phyloP scores from a whole-genome alignment of 2,888 invertebrate species.

The Ichneumoninae sp. region DNA sequence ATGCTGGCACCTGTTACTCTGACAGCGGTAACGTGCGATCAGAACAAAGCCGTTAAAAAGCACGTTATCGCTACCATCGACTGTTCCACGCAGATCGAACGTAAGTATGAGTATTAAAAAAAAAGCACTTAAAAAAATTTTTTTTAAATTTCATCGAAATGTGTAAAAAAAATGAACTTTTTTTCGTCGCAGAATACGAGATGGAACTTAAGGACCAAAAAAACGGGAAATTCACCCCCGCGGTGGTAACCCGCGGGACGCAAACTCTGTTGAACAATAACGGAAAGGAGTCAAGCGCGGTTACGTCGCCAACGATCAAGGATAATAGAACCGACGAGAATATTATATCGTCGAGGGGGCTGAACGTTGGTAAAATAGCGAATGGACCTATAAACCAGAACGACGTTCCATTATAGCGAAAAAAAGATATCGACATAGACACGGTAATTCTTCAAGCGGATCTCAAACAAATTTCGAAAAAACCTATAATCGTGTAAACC shows the following conservation, averaged over 20 bases:
- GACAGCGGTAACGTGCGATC: constrained; percentile 89
- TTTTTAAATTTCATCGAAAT: not conserved
- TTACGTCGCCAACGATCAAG: constrained; percentile 67
- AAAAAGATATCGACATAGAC: constrained; percentile 60
- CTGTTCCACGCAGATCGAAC: constrained; percentile 82
- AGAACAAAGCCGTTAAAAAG: constrained; percentile 88
- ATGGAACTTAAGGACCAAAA: constrained; percentile 77
- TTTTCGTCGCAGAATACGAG: constrained; percentile 75
- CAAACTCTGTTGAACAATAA: constrained; percentile 78
- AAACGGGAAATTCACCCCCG: constrained; percentile 74
- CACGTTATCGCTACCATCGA: constrained; percentile 84
- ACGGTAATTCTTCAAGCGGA: constrained; percentile 69
- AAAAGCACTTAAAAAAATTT: too few relatives aligned
- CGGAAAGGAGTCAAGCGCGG: constrained; percentile 71
- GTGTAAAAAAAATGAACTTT: not conserved
- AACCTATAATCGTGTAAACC: constrained; percentile 72
- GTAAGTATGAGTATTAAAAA: constrained; percentile 71
- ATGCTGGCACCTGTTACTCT: constrained; percentile 90
- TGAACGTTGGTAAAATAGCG: constrained; percentile 77
- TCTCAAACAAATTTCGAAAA: constrained; percentile 78
- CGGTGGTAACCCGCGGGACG: constrained; percentile 76
- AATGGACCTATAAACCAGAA: constrained; percentile 79
- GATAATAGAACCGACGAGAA: constrained; percentile 65
- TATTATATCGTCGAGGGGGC: constrained; percentile 50
- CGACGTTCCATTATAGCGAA: constrained; percentile 79